Percentiles rank a stretch among this genome's conserved stretches.
Evolutionary conservation across 2,797 vertebrate species (phyloP).

Genomic region (Otus scops): DNA sequence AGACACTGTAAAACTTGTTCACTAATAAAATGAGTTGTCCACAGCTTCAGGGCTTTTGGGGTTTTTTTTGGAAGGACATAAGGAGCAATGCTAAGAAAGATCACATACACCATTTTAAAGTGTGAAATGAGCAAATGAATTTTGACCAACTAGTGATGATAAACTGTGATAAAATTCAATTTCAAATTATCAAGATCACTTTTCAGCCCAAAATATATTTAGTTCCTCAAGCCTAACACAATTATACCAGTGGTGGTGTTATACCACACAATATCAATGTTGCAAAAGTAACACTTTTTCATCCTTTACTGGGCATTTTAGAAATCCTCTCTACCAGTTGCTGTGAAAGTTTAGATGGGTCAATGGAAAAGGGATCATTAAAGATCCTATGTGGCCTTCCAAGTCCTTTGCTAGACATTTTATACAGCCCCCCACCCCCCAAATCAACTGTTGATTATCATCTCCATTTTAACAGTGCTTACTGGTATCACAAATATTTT

Average conservation of each 20-base stretch:
- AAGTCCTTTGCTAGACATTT: not conserved
- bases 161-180: not conserved
- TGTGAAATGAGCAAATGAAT: not conserved
- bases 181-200: not conserved
- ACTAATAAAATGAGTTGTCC: not conserved
- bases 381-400: not conserved
- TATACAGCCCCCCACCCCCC: not conserved
- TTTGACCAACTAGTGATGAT: not conserved
- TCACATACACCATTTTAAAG: rapidly evolving
- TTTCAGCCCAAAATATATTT: not conserved
- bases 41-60: not conserved
- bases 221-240: not conserved
- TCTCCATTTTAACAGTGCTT: not conserved
- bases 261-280: not conserved
- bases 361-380: not conserved
- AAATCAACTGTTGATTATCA: not conserved
- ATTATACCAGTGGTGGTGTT: not conserved
- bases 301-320: not conserved
- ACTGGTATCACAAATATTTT: not conserved
- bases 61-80: not conserved
- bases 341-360: not conserved
- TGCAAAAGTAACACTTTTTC: not conserved
- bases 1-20: not conserved
- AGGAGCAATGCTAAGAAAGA: not conserved
- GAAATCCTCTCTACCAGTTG: not conserved